Conservation (phyloP, 2,888 invertebrate genomes). For the Chouioia cunea region DNA sequence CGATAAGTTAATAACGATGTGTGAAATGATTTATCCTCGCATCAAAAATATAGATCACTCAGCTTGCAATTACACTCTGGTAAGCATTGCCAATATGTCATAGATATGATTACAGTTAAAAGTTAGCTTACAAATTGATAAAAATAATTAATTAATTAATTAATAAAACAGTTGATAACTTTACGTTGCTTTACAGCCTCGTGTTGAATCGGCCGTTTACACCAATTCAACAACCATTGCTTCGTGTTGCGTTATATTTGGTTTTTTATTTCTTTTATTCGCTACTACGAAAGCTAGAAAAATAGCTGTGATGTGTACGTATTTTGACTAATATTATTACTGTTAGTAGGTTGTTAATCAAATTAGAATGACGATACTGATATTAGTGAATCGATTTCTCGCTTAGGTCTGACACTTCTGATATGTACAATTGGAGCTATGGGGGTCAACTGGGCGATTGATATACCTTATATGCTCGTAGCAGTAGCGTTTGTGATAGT, state of each 20-base stretch:
- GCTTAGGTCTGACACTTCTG: slow-evolving; percentile 57
- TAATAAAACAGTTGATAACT: not conserved
- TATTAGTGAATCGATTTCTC: slow-evolving; percentile 1
- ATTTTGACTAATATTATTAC: not conserved
- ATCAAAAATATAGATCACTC: slow-evolving; percentile 30
- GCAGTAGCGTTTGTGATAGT: slow-evolving; percentile 60
- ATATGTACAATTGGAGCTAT: slow-evolving; percentile 60
- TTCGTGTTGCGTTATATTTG: slow-evolving; percentile 58
- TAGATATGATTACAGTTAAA: not conserved
- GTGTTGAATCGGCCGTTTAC: slow-evolving; percentile 57
- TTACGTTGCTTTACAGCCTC: slow-evolving; percentile 55
- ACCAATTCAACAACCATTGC: slow-evolving; percentile 64
- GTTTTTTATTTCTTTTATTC: slow-evolving; percentile 55
- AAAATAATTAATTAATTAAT: not conserved
- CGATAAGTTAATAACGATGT: slow-evolving; percentile 65
- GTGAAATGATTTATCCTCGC: slow-evolving; percentile 65
- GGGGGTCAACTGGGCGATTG: slow-evolving; percentile 62
- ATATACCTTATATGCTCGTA: slow-evolving; percentile 61
- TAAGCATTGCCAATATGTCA: slow-evolving; percentile 32
- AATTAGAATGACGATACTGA: too few relatives aligned
- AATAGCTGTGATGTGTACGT: slow-evolving; percentile 56
- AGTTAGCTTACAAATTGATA: too few relatives aligned
- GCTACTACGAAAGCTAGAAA: slow-evolving; percentile 53
- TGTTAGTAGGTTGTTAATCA: too few relatives aligned
- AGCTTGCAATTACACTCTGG: slow-evolving; percentile 45